phyloP scores from a whole-genome alignment of 1,140 invertebrate genomes.

The Magallana ariakensis region DNA sequence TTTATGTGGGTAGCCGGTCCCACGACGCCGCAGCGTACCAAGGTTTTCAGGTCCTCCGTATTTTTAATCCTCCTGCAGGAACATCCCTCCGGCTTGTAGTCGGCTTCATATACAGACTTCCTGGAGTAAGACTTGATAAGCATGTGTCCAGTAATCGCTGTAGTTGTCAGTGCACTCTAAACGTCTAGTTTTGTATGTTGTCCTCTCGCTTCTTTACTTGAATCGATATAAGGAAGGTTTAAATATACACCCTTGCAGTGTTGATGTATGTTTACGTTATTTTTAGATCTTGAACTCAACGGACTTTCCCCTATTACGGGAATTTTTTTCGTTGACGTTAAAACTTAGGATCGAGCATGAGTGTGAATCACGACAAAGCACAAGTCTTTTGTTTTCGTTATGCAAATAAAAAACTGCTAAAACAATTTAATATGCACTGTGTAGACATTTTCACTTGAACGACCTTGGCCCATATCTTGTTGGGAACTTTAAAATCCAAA shows the following conservation, averaged over 20 bases:
- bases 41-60: not conserved
- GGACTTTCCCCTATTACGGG: not conserved
- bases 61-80: not conserved
- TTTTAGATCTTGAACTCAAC: not conserved
- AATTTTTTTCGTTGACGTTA: too few relatives aligned
- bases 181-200: not conserved
- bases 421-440: too few relatives aligned
- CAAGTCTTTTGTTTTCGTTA: too few relatives aligned
- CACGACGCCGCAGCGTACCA: not conserved
- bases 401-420: too few relatives aligned
- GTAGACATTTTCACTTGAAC: too few relatives aligned
- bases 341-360: too few relatives aligned
- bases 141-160: not conserved
- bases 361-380: too few relatives aligned
- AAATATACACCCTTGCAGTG: not conserved
- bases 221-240: not conserved
- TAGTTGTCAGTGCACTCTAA: not conserved
- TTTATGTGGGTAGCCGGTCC: not conserved
- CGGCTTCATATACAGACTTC: not conserved
- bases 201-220: not conserved
- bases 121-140: not conserved
- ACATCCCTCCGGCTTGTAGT: not conserved
- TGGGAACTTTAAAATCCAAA: too few relatives aligned
- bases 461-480: too few relatives aligned
- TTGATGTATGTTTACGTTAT: not conserved